phyloP scores from a whole-genome alignment of 1,140 invertebrate genomes.

The Pseudomyrmex dendroicus region DNA sequence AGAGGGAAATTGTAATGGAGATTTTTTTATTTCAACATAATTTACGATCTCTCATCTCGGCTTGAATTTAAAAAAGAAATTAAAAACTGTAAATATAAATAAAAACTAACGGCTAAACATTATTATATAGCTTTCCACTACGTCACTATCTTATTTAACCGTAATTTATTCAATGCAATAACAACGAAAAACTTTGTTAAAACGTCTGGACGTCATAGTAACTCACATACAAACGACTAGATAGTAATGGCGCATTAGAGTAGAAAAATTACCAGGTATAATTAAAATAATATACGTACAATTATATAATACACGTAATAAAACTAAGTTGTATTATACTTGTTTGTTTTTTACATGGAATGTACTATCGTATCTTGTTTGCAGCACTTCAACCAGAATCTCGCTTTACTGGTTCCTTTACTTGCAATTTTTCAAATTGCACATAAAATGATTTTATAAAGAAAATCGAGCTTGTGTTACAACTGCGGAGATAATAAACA shows the following conservation, averaged over 20 bases:
- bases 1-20: not conserved
- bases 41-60: not conserved
- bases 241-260: not conserved
- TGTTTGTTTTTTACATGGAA: too few relatives aligned
- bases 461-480: not conserved
- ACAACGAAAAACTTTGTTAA: not conserved
- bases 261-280: constrained; percentile 14
- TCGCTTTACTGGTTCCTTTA: not conserved
- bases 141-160: constrained; percentile 59
- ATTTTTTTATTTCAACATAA: not conserved
- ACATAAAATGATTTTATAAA: not conserved
- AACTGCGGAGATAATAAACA: not conserved
- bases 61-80: not conserved
- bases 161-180: constrained; percentile 37
- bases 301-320: too few relatives aligned
- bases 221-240: not conserved
- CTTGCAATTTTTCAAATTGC: not conserved
- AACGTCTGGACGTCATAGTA: not conserved
- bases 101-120: constrained; percentile 26
- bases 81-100: not conserved
- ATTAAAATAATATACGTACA: not conserved
- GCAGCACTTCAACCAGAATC: not conserved
- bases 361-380: not conserved
- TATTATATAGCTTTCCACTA: constrained; percentile 60
- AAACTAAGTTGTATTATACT: not conserved